phyloP scores from a whole-genome alignment of 2,113 vertebrate genomes.

The Herpetotheres cachinnans region DNA sequence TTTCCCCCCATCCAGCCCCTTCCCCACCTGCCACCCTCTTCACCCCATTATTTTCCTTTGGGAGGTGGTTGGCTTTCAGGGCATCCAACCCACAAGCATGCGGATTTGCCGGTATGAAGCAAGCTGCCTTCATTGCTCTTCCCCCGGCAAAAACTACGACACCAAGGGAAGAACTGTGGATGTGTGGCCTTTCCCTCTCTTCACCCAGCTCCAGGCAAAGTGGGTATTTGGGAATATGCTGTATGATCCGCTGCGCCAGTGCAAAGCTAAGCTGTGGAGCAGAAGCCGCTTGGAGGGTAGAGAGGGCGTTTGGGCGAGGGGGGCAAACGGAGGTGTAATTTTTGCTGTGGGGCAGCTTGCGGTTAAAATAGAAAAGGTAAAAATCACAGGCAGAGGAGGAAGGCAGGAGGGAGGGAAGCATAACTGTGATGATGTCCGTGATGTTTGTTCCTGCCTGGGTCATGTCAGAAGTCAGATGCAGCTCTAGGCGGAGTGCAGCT shows the following conservation, averaged over 20 bases:
- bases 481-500: conserved; percentile 33
- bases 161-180: not conserved
- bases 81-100: not conserved
- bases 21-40: not conserved
- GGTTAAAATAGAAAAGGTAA: not conserved
- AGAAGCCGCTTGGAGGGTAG: not conserved
- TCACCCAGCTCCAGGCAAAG: not conserved
- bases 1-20: not conserved
- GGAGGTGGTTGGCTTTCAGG: not conserved
- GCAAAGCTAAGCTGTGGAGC: not conserved
- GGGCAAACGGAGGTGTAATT: not conserved
- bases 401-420: not conserved
- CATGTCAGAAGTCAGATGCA: conserved; percentile 26
- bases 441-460: conserved; percentile 27
- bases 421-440: not conserved
- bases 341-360: not conserved
- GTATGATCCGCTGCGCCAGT: not conserved
- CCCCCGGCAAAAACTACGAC: not conserved
- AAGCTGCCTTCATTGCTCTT: not conserved
- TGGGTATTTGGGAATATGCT: not conserved
- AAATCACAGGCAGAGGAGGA: not conserved
- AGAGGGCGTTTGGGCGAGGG: not conserved
- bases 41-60: not conserved
- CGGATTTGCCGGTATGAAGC: not conserved
- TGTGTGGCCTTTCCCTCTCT: not conserved